Conservation (phyloP, 2,113 vertebrate species). For the Centropus unirufus region DNA sequence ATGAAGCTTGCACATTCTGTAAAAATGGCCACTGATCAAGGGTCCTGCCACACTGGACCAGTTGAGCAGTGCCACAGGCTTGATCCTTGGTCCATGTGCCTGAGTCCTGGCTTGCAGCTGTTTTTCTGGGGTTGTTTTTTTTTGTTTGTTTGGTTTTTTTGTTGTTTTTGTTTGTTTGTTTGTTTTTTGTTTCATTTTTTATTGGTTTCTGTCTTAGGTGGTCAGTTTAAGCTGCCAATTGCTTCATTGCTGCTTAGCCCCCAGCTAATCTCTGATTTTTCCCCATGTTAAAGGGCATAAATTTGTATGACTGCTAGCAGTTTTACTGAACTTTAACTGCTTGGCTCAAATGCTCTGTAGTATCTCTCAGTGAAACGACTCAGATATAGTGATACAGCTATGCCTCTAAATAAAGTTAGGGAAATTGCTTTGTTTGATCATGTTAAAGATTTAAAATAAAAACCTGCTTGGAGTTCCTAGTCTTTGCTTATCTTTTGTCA, state of each 20-base stretch:
- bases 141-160: too few relatives aligned
- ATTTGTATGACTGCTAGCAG: neutral
- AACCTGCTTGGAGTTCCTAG: neutral
- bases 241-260: neutral
- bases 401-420: neutral
- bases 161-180: neutral
- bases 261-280: neutral
- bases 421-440: neutral
- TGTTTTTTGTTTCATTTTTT: neutral
- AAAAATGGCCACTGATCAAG: neutral
- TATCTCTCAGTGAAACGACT: neutral
- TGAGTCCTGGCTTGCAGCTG: neutral
- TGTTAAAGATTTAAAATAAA: neutral
- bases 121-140: neutral
- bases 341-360: neutral
- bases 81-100: neutral
- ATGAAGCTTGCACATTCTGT: rapidly evolving
- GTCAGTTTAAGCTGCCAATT: neutral
- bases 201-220: neutral
- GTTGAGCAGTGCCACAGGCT: rapidly evolving
- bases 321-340: neutral
- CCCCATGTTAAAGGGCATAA: neutral
- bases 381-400: neutral
- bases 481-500: neutral
- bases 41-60: neutral